phyloP scores from a whole-genome alignment of 2,797 vertebrate species.

The Pantherophis vulpinus region DNA sequence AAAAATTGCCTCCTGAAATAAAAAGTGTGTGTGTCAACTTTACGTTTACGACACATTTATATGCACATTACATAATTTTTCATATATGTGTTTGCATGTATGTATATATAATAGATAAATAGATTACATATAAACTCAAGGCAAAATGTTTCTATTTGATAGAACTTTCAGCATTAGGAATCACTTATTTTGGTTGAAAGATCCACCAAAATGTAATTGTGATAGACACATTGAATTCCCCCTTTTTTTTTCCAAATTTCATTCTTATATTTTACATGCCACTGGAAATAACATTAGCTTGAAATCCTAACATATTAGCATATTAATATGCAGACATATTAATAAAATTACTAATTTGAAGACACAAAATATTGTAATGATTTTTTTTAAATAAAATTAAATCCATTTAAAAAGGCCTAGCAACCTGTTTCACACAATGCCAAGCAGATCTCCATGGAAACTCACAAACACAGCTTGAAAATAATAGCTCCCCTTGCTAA shows the following conservation, averaged over 20 bases:
- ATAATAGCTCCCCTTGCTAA: not conserved
- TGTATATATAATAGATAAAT: not conserved
- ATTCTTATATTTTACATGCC: constrained; percentile 18
- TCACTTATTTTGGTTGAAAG: constrained; percentile 4
- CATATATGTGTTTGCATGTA: not conserved
- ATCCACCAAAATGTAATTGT: not conserved
- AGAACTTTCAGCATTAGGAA: not conserved
- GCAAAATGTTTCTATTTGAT: not conserved
- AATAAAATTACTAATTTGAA: constrained; percentile 25
- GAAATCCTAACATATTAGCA: constrained; percentile 7
- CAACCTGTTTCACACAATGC: not conserved
- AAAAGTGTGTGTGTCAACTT: not conserved
- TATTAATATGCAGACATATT: constrained; percentile 22
- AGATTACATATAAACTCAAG: not conserved
- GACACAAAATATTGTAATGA: not conserved
- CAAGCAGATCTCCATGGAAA: not conserved
- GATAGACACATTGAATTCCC: not conserved
- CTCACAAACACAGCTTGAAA: not conserved
- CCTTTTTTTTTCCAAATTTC: not conserved
- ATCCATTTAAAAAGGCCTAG: not conserved
- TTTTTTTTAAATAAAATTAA: not conserved
- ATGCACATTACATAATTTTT: constrained; percentile 1
- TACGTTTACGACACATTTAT: not conserved
- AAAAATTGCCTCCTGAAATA: not conserved
- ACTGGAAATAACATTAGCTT: not conserved